Percentiles rank a stretch among this genome's conserved stretches.
Conservation (phyloP, 2,113 vertebrate species). For the Ptilorrhoa leucosticta region DNA sequence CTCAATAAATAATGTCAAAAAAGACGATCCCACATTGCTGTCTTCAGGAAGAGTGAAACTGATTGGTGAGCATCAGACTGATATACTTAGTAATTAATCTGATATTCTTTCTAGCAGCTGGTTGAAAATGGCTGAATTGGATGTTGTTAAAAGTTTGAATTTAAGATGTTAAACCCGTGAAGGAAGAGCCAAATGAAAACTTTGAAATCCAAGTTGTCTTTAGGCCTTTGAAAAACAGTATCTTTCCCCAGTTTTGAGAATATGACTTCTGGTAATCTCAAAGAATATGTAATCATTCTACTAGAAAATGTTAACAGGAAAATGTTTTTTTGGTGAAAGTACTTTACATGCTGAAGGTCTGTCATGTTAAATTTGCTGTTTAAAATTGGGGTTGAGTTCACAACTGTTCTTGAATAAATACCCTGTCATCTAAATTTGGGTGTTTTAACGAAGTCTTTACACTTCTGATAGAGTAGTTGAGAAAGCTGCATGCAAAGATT, state of each 20-base stretch:
- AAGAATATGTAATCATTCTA: not conserved
- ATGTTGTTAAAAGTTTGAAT: not conserved
- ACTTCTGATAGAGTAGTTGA: not conserved
- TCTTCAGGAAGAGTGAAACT: constrained; percentile 91
- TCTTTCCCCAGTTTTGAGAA: not conserved
- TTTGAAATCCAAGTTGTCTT: not conserved
- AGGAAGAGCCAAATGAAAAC: not conserved
- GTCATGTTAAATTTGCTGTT: not conserved
- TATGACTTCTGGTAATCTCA: not conserved
- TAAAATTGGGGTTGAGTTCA: not conserved
- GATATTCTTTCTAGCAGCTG: constrained; percentile 24
- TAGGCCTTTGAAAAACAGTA: not conserved
- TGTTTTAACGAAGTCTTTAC: not conserved
- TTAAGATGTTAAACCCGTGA: not conserved
- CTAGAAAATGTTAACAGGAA: not conserved
- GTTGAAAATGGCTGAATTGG: constrained; percentile 19
- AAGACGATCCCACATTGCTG: constrained; percentile 91
- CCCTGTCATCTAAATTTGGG: not conserved
- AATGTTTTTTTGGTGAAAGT: not conserved
- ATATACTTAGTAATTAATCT: constrained; percentile 35
- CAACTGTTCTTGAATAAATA: not conserved
- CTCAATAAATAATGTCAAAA: constrained; percentile 93
- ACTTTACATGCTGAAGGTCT: not conserved
- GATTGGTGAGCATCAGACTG: constrained; percentile 80
- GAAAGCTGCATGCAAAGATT: not conserved